Conservation (phyloP, 2,797 vertebrate species). For the Danio jaintianensis region DNA sequence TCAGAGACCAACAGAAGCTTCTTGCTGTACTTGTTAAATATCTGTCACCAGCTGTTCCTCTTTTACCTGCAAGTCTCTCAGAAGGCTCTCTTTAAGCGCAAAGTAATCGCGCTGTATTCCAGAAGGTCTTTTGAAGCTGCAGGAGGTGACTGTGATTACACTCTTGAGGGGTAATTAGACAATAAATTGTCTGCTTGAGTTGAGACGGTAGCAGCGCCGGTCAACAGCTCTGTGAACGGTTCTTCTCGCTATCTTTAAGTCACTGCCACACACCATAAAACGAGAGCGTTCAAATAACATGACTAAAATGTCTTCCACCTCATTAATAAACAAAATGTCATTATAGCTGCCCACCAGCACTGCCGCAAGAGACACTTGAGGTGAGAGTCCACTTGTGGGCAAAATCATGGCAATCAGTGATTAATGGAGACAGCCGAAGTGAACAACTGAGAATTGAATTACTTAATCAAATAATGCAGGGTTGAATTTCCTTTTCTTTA, state of each 20-base stretch:
- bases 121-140: slow-evolving; percentile 23
- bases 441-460: neutral
- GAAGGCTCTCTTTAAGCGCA: neutral
- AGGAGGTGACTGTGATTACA: slow-evolving; percentile 30
- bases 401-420: neutral
- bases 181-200: slow-evolving; percentile 33
- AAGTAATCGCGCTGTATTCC: neutral
- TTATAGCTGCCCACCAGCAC: slow-evolving; percentile 10
- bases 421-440: neutral
- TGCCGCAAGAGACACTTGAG: slow-evolving; percentile 5
- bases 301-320: neutral
- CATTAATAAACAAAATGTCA: slow-evolving; percentile 1
- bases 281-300: neutral
- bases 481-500: neutral
- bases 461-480: neutral
- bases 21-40: neutral
- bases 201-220: neutral
- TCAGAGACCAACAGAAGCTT: neutral
- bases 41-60: neutral
- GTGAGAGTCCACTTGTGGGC: slow-evolving; percentile 1
- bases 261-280: neutral
- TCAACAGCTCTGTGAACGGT: slow-evolving; percentile 19
- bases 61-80: slow-evolving; percentile 2
- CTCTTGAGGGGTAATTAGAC: slow-evolving; percentile 39
- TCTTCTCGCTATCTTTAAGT: slow-evolving; percentile 1